Base-by-base conservation (phyloP, 53 echinoderm and acorn worm genomes). In the Apostichopus leukothele region DNA sequence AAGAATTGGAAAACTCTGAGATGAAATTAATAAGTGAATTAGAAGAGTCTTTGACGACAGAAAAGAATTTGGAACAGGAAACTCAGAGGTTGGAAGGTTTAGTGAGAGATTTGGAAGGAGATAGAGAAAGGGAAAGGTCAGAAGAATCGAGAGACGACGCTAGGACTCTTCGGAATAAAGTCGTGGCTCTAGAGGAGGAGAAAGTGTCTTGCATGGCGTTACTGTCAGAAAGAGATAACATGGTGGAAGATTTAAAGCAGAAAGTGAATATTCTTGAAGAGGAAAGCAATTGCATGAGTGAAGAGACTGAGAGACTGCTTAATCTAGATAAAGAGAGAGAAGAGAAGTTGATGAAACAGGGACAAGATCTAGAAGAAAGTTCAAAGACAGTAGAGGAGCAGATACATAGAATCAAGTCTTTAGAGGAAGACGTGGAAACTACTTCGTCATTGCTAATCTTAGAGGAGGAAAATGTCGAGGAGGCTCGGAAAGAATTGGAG, bases 1-100 rank as follows among this genome's bases (percentile, higher is more conserved):
- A 89, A 86, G 92, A 94, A 76, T 92, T 92, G 25, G 94, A 90
- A 60, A 91, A 88, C n/a, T 92, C 94, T 6, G 94, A 96, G 71
- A 86, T 86, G 52, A 83, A 92, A 23, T 77, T 93, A 6, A 93
- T 81, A 67, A 88, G 91, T 76, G 95, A 97, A 16, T 85, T 94
- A 4, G 86, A 91, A 83, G 85, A 78, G 51, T 86, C 78, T 63
- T 90, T 94, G 71, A 80, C 77, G 53, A 75, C 88, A 60, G 88
- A 90, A 89, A 87, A 94, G 22, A 71, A 75, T 59, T 73, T 73
- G 50, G 80, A 81, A 53, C 73, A 87, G 53, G 75, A 55, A 53
- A 88, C 80, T 88, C 83, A 90, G 52, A 91, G 85, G 54, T 76
- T 92, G 60, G 90, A 92, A 75, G 86, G 88, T 73, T 86, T 87